These are phyloP conservation scores for Oxygymnocypris stewartii DNA, from an alignment of 2,113 vertebrate genomes.

Conservation along the genomic window DNA sequence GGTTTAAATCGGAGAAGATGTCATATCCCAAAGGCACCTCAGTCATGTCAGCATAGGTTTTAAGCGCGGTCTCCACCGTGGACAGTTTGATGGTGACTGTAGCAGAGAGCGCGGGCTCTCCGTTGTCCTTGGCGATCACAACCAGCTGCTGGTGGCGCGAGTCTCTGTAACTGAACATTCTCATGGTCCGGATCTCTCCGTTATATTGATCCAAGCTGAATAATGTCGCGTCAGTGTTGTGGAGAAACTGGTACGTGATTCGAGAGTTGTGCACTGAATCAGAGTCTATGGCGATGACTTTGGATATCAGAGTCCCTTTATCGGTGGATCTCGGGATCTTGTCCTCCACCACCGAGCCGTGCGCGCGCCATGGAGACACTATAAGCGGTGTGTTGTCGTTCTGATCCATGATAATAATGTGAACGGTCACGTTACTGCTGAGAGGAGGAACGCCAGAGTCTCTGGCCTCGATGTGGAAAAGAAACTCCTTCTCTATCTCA, in stretches of 20 bases:
- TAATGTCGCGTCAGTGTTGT: slow-evolving; percentile 70
- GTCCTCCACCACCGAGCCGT: slow-evolving; percentile 68
- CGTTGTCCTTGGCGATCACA: slow-evolving; percentile 71
- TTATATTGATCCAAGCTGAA: slow-evolving; percentile 63
- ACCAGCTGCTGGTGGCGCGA: slow-evolving; percentile 65
- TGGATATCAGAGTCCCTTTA: slow-evolving; percentile 53
- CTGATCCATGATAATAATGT: slow-evolving; percentile 77
- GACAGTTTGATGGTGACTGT: slow-evolving; percentile 76
- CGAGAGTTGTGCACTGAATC: slow-evolving; percentile 71
- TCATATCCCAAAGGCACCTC: slow-evolving; percentile 69
- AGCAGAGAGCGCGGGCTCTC: slow-evolving; percentile 76
- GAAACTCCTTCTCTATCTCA: slow-evolving; percentile 55
- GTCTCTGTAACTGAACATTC: slow-evolving; percentile 74
- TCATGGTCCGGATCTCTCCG: slow-evolving; percentile 54
- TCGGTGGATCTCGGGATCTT: slow-evolving; percentile 62
- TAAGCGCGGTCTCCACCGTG: slow-evolving; percentile 76
- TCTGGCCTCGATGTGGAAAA: slow-evolving; percentile 54
- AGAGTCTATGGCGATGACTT: slow-evolving; percentile 64
- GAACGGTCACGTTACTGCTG: slow-evolving; percentile 70
- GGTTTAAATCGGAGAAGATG: slow-evolving; percentile 62
- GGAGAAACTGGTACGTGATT: slow-evolving; percentile 72
- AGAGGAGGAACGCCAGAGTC: slow-evolving; percentile 56
- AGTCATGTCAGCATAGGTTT: slow-evolving; percentile 63
- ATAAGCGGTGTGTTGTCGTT: slow-evolving; percentile 74
- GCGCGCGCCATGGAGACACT: slow-evolving; percentile 69